A percentile compares a stretch with the other conserved stretches of the same genome.
Evolutionary conservation across 2,113 vertebrate species (phyloP).

Genomic region (Seriola quinqueradiata): DNA sequence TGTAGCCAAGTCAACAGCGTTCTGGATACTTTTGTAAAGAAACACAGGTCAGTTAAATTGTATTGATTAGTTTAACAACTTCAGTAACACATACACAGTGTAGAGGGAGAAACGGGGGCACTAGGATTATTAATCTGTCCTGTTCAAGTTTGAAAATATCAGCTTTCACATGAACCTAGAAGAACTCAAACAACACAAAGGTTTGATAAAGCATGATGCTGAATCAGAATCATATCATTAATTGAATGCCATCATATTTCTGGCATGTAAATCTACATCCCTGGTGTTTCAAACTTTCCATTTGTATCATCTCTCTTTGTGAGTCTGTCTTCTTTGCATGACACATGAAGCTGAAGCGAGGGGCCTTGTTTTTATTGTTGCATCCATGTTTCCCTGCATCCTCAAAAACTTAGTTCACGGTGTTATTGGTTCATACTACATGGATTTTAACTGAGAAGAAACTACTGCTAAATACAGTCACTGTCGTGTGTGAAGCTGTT

Average conservation of each 20-base stretch:
- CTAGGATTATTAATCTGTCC: not conserved
- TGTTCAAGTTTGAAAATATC: not conserved
- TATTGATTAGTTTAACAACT: too few relatives aligned
- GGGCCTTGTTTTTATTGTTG: constrained; percentile 6
- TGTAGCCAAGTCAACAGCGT: too few relatives aligned
- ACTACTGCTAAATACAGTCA: not conserved
- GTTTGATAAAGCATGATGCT: constrained; percentile 21
- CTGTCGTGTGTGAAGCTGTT: not conserved
- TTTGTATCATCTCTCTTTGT: constrained; percentile 20
- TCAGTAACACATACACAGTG: not conserved
- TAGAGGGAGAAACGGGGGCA: not conserved
- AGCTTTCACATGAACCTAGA: not conserved
- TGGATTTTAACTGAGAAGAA: not conserved
- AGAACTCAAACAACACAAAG: not conserved
- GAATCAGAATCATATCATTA: not conserved
- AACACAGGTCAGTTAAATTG: too few relatives aligned
- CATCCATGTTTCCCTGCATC: constrained; percentile 56
- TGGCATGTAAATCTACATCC: constrained; percentile 33
- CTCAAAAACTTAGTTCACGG: not conserved
- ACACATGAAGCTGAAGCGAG: constrained; percentile 9
- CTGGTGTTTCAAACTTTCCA: constrained; percentile 25
- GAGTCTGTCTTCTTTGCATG: constrained; percentile 59
- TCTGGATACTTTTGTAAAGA: too few relatives aligned
- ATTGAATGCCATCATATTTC: constrained; percentile 19
- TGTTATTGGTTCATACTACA: not conserved